Evolutionary conservation across 2,113 vertebrate species (phyloP), one percentile per base, ranked within the genome.

Genomic region (Setophaga kirtlandii): DNA sequence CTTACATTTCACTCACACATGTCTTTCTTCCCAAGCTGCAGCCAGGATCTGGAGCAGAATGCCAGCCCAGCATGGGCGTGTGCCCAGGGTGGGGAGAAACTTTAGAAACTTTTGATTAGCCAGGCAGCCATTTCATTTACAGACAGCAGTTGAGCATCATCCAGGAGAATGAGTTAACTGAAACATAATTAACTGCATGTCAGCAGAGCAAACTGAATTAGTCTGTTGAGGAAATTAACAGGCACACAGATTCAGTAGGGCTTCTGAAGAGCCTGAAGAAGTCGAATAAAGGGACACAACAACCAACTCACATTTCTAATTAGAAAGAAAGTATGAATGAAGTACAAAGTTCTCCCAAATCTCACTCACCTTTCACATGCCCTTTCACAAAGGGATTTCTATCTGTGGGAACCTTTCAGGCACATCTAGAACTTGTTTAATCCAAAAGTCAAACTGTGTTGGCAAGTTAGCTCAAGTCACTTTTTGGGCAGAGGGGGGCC

Each of bases 131-230:
- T 81, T 96, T 94, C 68, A 93, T 96, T 96, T 95, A 83, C 52
- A 96, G 85, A 78, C 75, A 94, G 64, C 75, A 83, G 78, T 4
- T 91, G 75, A 96, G 82, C 90, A 93, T 94, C 82, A 80, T 81
- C 79, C 85, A 81, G 88, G 88, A 97, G 95, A 93, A 94, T 8
- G 24, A 95, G 91, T 93, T 92, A 94, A 74, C 76, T 77, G 71
- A 83, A 83, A 88, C 23, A 56, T 90, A 94, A 94, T 95, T 94
- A 96, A 92, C 56, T 94, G 14, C 76, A 37, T 96, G 88, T 92
- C 96, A 93, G 90, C 93, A 89, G 83, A 86, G 58, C 68, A 78
- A 83, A 85, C 4, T 89, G 83, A 86, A 95, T 94, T 71, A 81
- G 53, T 39, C 76, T 96, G 73, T 6, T 47, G 79, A 75, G 88